Evolutionary conservation across 2,888 invertebrate genomes (phyloP), one percentile per base, ranked within the genome.

Genomic region (Pherbina coryleti): DNA sequence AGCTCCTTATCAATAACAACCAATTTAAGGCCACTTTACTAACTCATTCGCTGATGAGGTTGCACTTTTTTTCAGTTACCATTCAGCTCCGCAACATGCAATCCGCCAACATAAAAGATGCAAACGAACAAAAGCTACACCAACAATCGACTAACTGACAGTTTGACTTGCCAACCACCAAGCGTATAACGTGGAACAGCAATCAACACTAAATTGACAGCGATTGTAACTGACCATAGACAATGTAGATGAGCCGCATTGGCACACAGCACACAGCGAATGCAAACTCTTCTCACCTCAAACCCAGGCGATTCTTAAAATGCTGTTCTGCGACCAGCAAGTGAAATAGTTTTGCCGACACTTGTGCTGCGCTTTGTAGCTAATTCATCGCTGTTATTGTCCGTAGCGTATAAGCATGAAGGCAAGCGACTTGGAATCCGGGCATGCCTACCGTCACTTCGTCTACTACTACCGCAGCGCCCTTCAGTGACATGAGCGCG

Each of bases 1-100:
- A 5, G 14, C 31, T 64, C 5, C 25, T 64, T 28, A 64, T 64
- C 64, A 28, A 31, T n/a, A 31, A 34, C 64, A 64, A 64, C 64
- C 25, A 64, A 64, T 22, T 25, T 28, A 19, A 31, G 64, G 14
- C 64, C 64, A 64, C 64, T 64, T 64, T 64, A 64, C 64, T 64
- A 64, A 64, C 69, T 28, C 51, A 69, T 49, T 49, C 28, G 69
- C 69, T 69, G 69, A 69, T 69, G 51, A 69, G 69, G 69, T 51
- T 49, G 69, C 69, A 14, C 49, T 51, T 69, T 51, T n/a, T 49
- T 53, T 64, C 64, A 8, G 19, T 19, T 31, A 31, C 64, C 64
- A 64, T 31, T 31, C 11, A 22, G 34, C 64, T 64, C 17, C 8
- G n/a, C 55, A 55, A 55, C n/a, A 19, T 19, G 22, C 55, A 14